Evolutionary conservation across 2,113 vertebrate species (phyloP).

Genomic region (Turdus rufiventris): DNA sequence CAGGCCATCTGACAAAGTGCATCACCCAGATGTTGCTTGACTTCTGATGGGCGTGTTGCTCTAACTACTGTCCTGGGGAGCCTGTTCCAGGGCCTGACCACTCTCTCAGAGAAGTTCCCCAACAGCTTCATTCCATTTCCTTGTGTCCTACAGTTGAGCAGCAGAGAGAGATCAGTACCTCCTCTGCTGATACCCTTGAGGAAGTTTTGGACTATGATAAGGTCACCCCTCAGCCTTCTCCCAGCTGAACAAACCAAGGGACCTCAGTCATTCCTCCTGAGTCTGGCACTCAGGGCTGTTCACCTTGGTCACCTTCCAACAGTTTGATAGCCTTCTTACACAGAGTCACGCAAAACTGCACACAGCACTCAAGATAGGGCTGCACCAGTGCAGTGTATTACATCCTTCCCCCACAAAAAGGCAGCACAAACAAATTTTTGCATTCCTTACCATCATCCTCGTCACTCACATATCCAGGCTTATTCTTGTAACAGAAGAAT

Average conservation of each 20-base stretch:
- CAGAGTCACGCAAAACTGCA: background rate
- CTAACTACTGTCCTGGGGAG: background rate
- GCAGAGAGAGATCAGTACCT: background rate
- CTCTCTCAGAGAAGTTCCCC: background rate
- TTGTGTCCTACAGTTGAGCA: fast-evolving
- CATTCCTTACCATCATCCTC: slow-evolving; percentile 85
- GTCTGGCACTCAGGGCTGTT: background rate
- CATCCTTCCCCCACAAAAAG: background rate
- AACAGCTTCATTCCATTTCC: background rate
- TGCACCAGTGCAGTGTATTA: background rate
- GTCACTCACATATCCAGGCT: slow-evolving; percentile 86
- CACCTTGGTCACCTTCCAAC: background rate
- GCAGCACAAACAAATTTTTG: background rate
- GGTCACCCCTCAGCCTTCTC: background rate
- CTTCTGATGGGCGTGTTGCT: background rate
- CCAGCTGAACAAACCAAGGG: background rate
- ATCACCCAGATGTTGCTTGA: background rate
- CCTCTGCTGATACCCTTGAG: background rate
- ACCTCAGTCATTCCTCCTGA: fast-evolving
- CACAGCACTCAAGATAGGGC: no score
- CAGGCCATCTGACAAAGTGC: background rate
- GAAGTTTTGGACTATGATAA: fast-evolving
- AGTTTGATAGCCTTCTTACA: background rate
- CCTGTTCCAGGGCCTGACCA: background rate
- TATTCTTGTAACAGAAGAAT: slow-evolving; percentile 95